Evolutionary conservation across 2,888 invertebrate species (phyloP), one percentile per base, ranked within the genome.

Genomic region (Caenorhabditis sp.): DNA sequence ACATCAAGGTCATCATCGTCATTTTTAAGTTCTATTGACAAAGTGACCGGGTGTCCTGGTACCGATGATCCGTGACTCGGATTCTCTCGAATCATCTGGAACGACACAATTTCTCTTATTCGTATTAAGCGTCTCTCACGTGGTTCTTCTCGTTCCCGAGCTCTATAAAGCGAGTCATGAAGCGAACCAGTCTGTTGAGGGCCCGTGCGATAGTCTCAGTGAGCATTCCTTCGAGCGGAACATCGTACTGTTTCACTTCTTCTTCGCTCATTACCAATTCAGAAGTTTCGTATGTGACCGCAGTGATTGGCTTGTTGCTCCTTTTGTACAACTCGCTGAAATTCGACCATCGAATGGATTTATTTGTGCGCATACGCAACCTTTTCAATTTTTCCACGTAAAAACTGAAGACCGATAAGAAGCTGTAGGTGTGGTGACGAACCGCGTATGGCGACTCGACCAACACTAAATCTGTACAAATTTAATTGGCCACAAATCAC

Each of bases 131-230:
- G 17, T 50, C 11, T 9, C 58, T 55, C 27, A 70, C 68, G 48
- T 76, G 70, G 26, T 77, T 77, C 35, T 77, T 77, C 26, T 77
- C 77, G 32, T 77, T 77, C 61, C 77, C 77, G 5, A 59, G 50
- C 22, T 71, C 65, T 6, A 77, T 50, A 26, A 77, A 72, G 7
- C 71, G 58, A 7, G 66, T 66, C 65, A 77, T 62, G 43, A 77
- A 66, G 3, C 71, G 65, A 30, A 77, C 32, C 3, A 77, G 53
- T 30, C 77, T 41, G 50, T 77, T 62, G 4, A 77, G 39, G 24
- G 71, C 66, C 11, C 77, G 24, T 0, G 56, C 11, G 7, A 77
- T 61, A 0, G 71, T 56, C 15, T 77, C 77, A 1, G 65, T 72
- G n/a, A 72, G 55, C 37, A 65, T 58, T 6, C 32, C 61, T 1